phyloP scores from a whole-genome alignment of 2,888 invertebrate genomes.

The Ametastegia equiseti region DNA sequence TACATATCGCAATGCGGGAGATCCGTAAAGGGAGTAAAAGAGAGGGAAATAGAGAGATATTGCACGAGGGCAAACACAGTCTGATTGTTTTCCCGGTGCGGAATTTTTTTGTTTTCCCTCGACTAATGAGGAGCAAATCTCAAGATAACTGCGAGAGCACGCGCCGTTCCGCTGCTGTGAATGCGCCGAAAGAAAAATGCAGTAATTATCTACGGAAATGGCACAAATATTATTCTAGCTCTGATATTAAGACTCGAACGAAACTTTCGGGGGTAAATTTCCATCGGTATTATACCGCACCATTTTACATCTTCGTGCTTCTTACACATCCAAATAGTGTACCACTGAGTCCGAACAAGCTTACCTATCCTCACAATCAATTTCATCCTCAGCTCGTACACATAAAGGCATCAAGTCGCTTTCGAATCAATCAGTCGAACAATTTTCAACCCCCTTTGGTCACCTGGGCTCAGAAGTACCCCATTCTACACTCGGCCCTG shows the following conservation, averaged over 20 bases:
- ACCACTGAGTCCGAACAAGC: background rate
- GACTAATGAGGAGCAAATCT: conserved; percentile 71
- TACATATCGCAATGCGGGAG: too few relatives aligned
- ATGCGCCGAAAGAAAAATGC: conserved; percentile 45
- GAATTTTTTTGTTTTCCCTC: conserved; percentile 44
- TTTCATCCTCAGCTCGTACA: too few relatives aligned
- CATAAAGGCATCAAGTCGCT: background rate
- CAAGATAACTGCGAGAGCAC: conserved; percentile 68
- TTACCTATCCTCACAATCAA: background rate
- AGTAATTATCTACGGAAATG: conserved; percentile 44
- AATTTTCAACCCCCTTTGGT: background rate
- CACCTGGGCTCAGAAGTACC: too few relatives aligned
- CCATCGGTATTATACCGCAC: background rate
- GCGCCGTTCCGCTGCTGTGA: conserved; percentile 55
- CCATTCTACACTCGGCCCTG: too few relatives aligned
- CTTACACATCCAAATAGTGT: background rate
- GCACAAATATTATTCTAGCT: conserved; percentile 39
- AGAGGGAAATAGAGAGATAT: conserved; percentile 13
- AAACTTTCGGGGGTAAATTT: background rate
- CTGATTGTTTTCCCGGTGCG: conserved; percentile 48
- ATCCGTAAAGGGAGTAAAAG: too few relatives aligned
- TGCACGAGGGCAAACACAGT: conserved; percentile 42
- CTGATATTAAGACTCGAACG: conserved; percentile 6
- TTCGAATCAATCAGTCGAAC: background rate
- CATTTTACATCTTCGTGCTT: background rate